Percentiles rank a stretch among this genome's conserved stretches.
Conservation (phyloP, 2,888 invertebrate genomes). For the Microctonus hyperodae region DNA sequence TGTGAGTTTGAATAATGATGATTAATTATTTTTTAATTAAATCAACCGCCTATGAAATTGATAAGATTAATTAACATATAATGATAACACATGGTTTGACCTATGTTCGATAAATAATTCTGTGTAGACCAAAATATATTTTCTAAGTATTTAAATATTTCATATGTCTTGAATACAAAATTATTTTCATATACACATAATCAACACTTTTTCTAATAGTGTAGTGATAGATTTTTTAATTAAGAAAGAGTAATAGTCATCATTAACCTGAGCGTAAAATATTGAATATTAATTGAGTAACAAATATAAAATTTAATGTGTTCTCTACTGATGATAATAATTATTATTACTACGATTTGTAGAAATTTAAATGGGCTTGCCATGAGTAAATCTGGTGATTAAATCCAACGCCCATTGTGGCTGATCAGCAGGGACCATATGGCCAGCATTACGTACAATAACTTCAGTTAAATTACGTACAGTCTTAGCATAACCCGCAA, state of each 20-base stretch:
- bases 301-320: neutral
- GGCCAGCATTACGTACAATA: conserved; percentile 64
- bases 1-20: neutral
- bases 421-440: conserved; percentile 65
- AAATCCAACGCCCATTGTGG: conserved; percentile 65
- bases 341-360: neutral
- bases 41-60: neutral
- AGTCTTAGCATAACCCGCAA: conserved; percentile 63
- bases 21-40: neutral
- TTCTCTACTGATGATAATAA: neutral
- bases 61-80: neutral
- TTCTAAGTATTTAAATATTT: neutral
- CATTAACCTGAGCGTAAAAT: neutral
- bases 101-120: neutral
- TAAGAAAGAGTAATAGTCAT: neutral
- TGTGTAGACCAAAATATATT: neutral
- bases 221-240: neutral
- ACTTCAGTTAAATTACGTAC: conserved; percentile 61
- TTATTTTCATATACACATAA: neutral
- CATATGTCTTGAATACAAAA: neutral
- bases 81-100: neutral
- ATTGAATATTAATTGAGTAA: neutral
- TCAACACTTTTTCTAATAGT: neutral
- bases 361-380: conserved; percentile 49
- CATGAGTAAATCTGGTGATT: conserved; percentile 57